Base-by-base conservation (phyloP, 2,888 invertebrate genomes). In the Atrina japonica region DNA sequence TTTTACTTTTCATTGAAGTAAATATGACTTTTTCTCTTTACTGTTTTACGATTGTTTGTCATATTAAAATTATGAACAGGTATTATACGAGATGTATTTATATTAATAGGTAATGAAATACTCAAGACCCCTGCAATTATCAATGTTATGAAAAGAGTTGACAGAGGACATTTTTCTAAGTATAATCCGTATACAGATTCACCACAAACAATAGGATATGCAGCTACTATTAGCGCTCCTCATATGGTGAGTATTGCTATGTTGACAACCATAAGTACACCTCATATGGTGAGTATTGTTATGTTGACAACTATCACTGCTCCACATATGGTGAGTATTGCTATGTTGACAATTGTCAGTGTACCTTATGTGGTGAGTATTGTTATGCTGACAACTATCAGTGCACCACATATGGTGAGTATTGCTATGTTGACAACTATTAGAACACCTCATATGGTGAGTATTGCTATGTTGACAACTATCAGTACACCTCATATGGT, bases 121-220 rank as follows among this genome's bases (percentile, higher is more conserved):
- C 83, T 91, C 18, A 89, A 88, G 68, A 80, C 80, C 58, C 75
- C 76, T 18, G 67, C 83, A 55, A 88, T 90, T 6, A 77, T 82
- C 30, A 80, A 83, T 47, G 88, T 89, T 1, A 90, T 91, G 91
- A 84, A 83, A 68, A 64, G 76, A 18, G 88, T 91, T 2, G 91
- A 91, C 75, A 74, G 91, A 65, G 84, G 78, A n/a, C 71, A 87
- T 61, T 91, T 85, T 75, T 83, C 83, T 66, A 85, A 83, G 58
- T 70, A 73, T 50, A 88, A 86, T 71, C 83, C 88, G 3, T 91
- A 91, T 76, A 80, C 80, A 30, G 91, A 91, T 70, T 87, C 89
- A 2, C 91, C 91, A 29, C 90, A 90, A 73, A 93, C 95, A 59
- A 99, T 99, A 88, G 98, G 99, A 55, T 97, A 93, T 89, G 95